These are phyloP conservation scores for Trichechus manatus DNA, from an alignment of 2,113 vertebrate species.

Conservation along the genomic window DNA sequence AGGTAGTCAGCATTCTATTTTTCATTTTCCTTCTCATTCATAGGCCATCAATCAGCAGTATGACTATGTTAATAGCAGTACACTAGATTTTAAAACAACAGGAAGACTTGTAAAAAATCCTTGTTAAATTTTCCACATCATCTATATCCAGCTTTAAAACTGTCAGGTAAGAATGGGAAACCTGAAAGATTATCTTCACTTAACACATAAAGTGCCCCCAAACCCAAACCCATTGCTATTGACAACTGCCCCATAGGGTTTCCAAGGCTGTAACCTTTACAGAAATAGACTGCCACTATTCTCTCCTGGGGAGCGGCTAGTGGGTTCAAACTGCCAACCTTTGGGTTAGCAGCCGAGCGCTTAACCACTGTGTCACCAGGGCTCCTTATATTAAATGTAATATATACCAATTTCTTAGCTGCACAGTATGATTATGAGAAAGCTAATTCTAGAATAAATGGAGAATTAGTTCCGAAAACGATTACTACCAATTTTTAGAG, in stretches of 20 bases:
- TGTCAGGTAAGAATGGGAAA: neutral
- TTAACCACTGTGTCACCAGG: too few species aligned
- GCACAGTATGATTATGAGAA: neutral
- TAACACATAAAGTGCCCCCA: neutral
- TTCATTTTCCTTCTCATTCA: conserved; percentile 33
- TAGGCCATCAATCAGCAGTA: conserved; percentile 20
- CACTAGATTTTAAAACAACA: neutral
- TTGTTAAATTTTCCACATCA: conserved; percentile 6
- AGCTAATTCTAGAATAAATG: neutral
- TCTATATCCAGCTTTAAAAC: neutral
- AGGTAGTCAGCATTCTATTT: conserved; percentile 25
- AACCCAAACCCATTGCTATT: neutral
- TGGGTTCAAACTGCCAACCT: too few species aligned
- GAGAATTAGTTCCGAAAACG: neutral
- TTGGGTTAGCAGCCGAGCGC: too few species aligned
- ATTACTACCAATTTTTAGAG: neutral
- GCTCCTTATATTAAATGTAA: neutral
- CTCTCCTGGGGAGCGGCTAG: too few species aligned
- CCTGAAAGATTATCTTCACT: neutral
- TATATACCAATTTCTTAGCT: neutral
- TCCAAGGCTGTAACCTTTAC: neutral
- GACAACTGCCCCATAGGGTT: neutral
- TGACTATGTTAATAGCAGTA: conserved; percentile 17
- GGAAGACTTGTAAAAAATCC: neutral
- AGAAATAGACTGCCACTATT: neutral